Conservation (phyloP, 2,113 vertebrate species). For the Ailuropoda melanoleuca region DNA sequence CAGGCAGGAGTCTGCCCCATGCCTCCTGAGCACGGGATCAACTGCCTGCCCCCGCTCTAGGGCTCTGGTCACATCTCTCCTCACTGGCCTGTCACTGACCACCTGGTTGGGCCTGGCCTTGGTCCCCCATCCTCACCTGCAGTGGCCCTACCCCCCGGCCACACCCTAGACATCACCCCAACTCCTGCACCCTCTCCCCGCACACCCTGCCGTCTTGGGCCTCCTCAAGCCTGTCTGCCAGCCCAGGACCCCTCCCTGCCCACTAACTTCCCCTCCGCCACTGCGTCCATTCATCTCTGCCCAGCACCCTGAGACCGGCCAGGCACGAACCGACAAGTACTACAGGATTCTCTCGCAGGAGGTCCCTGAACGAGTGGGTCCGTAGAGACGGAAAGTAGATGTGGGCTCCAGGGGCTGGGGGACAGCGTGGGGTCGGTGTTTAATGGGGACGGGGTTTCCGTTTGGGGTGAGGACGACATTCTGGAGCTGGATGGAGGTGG, state of each 20-base stretch:
- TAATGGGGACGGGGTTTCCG: not conserved
- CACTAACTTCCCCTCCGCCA: not conserved
- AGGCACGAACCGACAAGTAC: too few species aligned
- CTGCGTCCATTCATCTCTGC: not conserved
- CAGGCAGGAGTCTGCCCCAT: not conserved
- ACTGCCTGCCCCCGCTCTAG: not conserved
- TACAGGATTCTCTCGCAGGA: not conserved
- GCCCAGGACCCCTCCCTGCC: not conserved
- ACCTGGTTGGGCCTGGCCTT: not conserved
- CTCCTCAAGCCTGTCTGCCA: not conserved
- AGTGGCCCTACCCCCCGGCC: not conserved
- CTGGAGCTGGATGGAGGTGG: not conserved
- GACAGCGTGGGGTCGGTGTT: not conserved
- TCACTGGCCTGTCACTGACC: too few species aligned
- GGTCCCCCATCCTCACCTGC: not conserved
- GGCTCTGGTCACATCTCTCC: not conserved
- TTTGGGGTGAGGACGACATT: not conserved
- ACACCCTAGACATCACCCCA: not conserved
- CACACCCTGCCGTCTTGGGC: fast-evolving
- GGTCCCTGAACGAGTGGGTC: not conserved
- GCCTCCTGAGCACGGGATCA: not conserved
- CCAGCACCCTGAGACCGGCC: not conserved
- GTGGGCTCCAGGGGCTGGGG: not conserved
- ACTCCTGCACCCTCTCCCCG: not conserved
- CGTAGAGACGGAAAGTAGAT: not conserved